These are phyloP conservation scores for Poeciliopsis infans DNA, from an alignment of 2,797 vertebrate species.

Conservation along the genomic window DNA sequence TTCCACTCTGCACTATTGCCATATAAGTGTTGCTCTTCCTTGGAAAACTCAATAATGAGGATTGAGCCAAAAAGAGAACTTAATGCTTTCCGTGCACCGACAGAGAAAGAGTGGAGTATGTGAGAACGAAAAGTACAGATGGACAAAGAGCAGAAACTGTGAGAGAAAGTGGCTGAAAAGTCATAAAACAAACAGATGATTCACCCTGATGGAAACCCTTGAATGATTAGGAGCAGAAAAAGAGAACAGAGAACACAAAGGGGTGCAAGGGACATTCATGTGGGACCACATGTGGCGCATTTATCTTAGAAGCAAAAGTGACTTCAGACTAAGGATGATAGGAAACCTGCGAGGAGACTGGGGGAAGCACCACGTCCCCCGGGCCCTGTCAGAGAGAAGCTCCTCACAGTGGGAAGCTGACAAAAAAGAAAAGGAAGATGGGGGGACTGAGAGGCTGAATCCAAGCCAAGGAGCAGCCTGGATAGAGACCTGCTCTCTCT, in stretches of 20 bases:
- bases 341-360: slow-evolving; percentile 26
- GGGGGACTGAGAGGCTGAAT: neutral
- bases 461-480: slow-evolving; percentile 32
- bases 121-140: slow-evolving; percentile 30
- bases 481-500: slow-evolving; percentile 15
- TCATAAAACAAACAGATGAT: slow-evolving; percentile 7
- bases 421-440: slow-evolving; percentile 25
- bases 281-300: slow-evolving; percentile 31
- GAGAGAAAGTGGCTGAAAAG: slow-evolving; percentile 23
- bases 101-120: slow-evolving; percentile 39
- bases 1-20: slow-evolving; percentile 41
- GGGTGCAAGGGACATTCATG: slow-evolving; percentile 32
- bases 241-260: slow-evolving; percentile 28
- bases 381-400: slow-evolving; percentile 49
- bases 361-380: slow-evolving; percentile 18
- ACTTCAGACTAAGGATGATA: slow-evolving; percentile 27
- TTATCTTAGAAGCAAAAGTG: slow-evolving; percentile 24
- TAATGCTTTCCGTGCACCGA: slow-evolving; percentile 70
- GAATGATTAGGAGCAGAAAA: slow-evolving; percentile 32
- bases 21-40: slow-evolving; percentile 42
- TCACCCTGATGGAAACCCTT: slow-evolving; percentile 9
- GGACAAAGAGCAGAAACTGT: slow-evolving; percentile 15
- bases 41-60: slow-evolving; percentile 49
- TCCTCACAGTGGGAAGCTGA: slow-evolving; percentile 38
- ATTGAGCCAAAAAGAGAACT: slow-evolving; percentile 16